Evolutionary conservation across 2,113 vertebrate genomes (phyloP).

Genomic region (Sardina pilchardus): DNA sequence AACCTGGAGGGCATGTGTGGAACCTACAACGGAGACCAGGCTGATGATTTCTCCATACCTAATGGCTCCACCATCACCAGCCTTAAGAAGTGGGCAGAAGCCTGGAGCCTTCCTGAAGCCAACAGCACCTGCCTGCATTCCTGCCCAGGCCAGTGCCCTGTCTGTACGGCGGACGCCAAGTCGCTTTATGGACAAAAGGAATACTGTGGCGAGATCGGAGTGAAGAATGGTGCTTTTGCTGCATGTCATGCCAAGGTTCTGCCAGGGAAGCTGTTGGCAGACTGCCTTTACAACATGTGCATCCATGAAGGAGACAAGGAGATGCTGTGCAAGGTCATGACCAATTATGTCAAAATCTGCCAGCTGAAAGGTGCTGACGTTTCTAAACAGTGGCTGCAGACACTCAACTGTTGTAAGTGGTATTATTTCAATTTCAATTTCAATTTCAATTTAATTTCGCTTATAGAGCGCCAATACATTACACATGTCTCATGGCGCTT

Average conservation of each 20-base stretch:
- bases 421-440: too few species aligned
- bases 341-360: conserved; percentile 59
- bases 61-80: conserved; percentile 26
- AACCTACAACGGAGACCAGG: conserved; percentile 66
- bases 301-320: conserved; percentile 49
- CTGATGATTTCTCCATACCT: conserved; percentile 52
- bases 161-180: conserved; percentile 57
- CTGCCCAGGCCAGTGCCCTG: conserved; percentile 66
- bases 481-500: too few species aligned
- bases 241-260: conserved; percentile 60
- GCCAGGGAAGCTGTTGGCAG: conserved; percentile 60
- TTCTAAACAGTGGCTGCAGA: conserved; percentile 64
- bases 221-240: conserved; percentile 61
- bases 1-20: conserved; percentile 73
- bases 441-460: too few species aligned
- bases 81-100: conserved; percentile 61
- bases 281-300: conserved; percentile 74
- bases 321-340: conserved; percentile 69
- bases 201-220: conserved; percentile 68
- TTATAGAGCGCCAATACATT: too few species aligned
- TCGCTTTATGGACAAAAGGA: conserved; percentile 43
- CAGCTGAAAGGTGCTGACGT: conserved; percentile 50
- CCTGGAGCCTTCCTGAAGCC: conserved; percentile 64
- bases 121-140: conserved; percentile 74
- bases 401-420: conserved; percentile 69